Base-by-base conservation (phyloP, 1,140 invertebrate genomes). In the Panagrolaimus sp. region DNA sequence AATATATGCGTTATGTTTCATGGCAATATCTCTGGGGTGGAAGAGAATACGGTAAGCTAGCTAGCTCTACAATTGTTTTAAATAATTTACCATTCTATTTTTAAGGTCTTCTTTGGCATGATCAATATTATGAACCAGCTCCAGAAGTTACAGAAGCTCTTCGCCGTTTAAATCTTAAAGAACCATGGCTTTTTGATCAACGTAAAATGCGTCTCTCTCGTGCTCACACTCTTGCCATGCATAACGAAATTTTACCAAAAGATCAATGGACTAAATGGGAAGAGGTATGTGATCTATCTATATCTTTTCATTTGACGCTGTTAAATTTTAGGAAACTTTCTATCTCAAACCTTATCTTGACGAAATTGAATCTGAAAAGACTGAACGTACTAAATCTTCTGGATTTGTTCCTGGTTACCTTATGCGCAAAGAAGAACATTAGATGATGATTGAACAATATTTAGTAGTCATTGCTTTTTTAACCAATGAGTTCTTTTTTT, bases 291-390 rank as follows among this genome's bases (percentile, higher is more conserved):
- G 58, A 32, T 15, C 26, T 24, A 8, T 63, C 5, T 24, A 24
- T 48, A 12, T 15, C 6, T n/a, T 14, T 14, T 17, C 45, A 38
- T 17, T 28, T 81, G 75, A 76, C 76, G 48, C 32, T 76, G 81
- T 63, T 55, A n/a, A 4, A 52, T 55, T 78, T 21, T 63, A 78
- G 71, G 80, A 82, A 65, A 81, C 79, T 47, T 82, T 76, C 71
- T 82, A 82, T 66, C 47, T 82, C 73, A 82, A 82, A 71, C 75
- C 78, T 21, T 82, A 83, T 63, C 63, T 82, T 44, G 77, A 83
- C 17, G 80, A 82, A 43, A 79, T 82, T 63, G 78, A 83, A 45
- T 63, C 65, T 5, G 81, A 83, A 73, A 83, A 83, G 76, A 68
- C 67, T 65, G 76, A 79, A 44, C 71, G 78, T 12, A 69, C 58